Conservation (phyloP, 2,113 vertebrate species). For the Lutjanus erythropterus region DNA sequence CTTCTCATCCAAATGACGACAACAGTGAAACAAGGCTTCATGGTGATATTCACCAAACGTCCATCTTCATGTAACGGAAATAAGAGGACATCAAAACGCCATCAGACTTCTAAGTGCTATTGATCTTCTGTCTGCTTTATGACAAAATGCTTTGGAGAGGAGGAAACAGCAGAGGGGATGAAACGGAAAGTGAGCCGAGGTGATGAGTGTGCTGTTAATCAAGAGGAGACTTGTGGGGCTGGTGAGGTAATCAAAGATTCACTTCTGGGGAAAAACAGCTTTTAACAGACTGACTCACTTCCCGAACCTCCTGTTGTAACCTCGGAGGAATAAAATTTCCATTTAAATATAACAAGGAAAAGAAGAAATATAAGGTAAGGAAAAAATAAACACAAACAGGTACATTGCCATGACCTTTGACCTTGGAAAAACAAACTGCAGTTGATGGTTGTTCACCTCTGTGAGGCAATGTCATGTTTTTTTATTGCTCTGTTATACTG, state of each 20-base stretch:
- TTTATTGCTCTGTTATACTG: neutral
- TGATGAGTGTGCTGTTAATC: conserved; percentile 35
- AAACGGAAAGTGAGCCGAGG: neutral
- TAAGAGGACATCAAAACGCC: conserved; percentile 25
- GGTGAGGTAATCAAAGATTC: too few species aligned
- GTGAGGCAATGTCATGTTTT: neutral
- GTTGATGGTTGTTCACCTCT: neutral
- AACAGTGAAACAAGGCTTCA: neutral
- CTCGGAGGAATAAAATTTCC: too few species aligned
- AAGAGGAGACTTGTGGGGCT: neutral
- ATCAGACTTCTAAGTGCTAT: conserved; percentile 9
- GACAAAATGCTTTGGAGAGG: conserved; percentile 6
- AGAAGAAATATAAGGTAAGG: too few species aligned
- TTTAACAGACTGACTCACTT: neutral
- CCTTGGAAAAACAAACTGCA: neutral
- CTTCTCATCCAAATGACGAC: neutral
- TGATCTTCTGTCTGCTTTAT: conserved; percentile 17
- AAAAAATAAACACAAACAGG: neutral
- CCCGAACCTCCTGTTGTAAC: neutral
- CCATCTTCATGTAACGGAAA: neutral
- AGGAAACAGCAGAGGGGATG: neutral
- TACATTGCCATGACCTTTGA: neutral
- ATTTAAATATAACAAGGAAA: neutral
- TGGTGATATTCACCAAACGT: neutral
- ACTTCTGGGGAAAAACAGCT: too few species aligned